These are phyloP conservation scores for Heliocidaris erythrogramma DNA, from an alignment of 35 echinoderm and acorn worm genomes.

Conservation along the genomic window DNA sequence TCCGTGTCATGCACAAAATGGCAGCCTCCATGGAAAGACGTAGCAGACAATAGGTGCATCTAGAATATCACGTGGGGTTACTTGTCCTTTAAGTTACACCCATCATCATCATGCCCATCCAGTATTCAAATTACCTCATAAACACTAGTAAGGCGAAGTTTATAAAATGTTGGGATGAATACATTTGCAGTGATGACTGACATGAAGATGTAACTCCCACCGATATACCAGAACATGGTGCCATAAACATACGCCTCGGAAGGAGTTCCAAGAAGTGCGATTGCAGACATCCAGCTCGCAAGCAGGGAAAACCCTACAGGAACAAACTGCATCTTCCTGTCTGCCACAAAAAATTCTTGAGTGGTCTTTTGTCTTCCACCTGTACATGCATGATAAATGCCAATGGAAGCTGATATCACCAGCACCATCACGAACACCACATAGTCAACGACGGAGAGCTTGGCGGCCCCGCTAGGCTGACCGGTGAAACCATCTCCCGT, in stretches of 20 bases:
- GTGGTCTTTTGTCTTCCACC: constrained; percentile 77
- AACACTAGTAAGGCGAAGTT: constrained; percentile 72
- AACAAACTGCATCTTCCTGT: constrained; percentile 70
- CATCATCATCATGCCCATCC: too few species aligned
- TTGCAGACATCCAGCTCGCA: constrained; percentile 78
- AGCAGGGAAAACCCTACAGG: constrained; percentile 74
- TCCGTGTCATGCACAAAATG: too few species aligned
- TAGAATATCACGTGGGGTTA: too few species aligned
- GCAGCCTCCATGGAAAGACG: too few species aligned
- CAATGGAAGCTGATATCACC: constrained; percentile 62
- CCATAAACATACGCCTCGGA: constrained; percentile 71
- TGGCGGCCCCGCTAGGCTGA: neutral
- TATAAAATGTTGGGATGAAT: constrained; percentile 75
- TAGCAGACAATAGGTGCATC: too few species aligned
- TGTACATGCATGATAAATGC: constrained; percentile 71
- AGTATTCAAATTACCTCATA: constrained; percentile 65
- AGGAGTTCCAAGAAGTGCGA: constrained; percentile 75
- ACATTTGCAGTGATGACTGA: constrained; percentile 66
- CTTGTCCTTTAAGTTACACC: too few species aligned
- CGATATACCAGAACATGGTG: constrained; percentile 79
- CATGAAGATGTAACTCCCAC: constrained; percentile 66
- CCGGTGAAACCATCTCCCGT: neutral
- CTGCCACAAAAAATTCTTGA: constrained; percentile 69
- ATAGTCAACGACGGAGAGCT: constrained; percentile 64
- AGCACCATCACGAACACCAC: constrained; percentile 66